Base-by-base conservation (phyloP, 64 coral and sea anemone species). In the Catalaphyllia jardinei region DNA sequence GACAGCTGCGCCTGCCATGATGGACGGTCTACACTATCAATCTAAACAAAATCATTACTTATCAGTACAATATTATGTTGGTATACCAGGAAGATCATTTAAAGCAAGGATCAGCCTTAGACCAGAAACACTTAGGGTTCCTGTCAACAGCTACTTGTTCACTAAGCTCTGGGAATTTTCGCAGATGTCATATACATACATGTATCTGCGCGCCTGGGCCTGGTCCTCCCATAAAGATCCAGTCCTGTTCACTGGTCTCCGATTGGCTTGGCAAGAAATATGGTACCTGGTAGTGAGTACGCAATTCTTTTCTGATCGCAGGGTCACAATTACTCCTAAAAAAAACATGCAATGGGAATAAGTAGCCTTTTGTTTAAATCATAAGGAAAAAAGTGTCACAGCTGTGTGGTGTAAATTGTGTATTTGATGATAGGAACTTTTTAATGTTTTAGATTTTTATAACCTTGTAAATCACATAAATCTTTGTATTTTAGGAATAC, bases 1-100 rank as follows among this genome's bases (percentile, higher is more conserved):
- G 97, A 95, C 13, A 99, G 87, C 72, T 99, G 97, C 35, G 97
- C 97, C 69, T 99, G 97, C 97, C 97, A 99, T 4, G 97, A 99
- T 31, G 97, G 97, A 50, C 97, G 83, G 20, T 95, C 87, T 25
- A 99, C 97, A 86, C 91, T 99, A 83, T 99, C 97, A 90, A 99
- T 90, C 97, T 99, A 87, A 60, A 91, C 16, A 29, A 3, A 71
- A 64, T 17, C 7, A 54, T 15, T 78, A 2, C 9, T 7, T 46
- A 46, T 46, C 42, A 46, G 42, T 2, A 57, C 54, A 57, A 57
- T 16, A 1, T 15, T 57, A 57, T 14, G 54, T 57, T 57, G 14
- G 54, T 9, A 57, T 15, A 12, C 54, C 1, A 57, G 15, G 54
- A 57, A 14, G 12, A 57, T 57, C 54, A 12, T 57, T 16, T 14